Evolutionary conservation across 2,797 vertebrate genomes (phyloP), one percentile per base, ranked within the genome.

Genomic region (Varecia variegata): DNA sequence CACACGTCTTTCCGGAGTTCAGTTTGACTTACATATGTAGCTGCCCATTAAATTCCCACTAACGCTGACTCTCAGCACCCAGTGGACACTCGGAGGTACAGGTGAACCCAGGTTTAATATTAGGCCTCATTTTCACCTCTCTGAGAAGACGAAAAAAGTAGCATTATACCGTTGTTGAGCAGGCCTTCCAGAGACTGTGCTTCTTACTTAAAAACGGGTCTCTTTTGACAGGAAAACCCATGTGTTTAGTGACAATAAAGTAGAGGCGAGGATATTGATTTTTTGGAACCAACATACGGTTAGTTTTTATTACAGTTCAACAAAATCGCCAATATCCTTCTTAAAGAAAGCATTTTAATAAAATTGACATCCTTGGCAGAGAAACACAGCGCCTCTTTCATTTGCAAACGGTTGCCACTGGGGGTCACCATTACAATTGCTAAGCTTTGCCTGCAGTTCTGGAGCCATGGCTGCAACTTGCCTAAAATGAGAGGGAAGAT

Each of bases 361-460:
- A 88, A 95, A 92, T 91, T 89, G 91, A 74, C 70, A 62, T 92
- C 40, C 60, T 70, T 88, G 76, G 88, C 32, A 86, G 68, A 77
- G 70, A 91, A 88, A 45, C 32, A 43, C 30, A 81, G 32, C 32
- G 3, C 67, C 45, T 62, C 84, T 93, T 95, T 96, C 96, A 97
- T 93, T 98, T 97, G 85, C 97, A 88, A 90, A 82, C 84, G 86
- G 32, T 94, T 86, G 96, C 97, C 98, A 93, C 92, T 96, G 95
- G 98, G 97, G 97, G 98, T 98, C 98, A 98, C 97, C 96, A 92
- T 97, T 97, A 98, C 97, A 94, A 98, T 97, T 95, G 91, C 90
- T 96, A 98, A 95, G 58, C 23, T 76, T 96, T 93, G 82, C 73
- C 40, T 88, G 92, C 67, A 4, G 43, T 54, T 96, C 38, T 7